A percentile compares a stretch with the other conserved stretches of the same genome.
phyloP scores from a whole-genome alignment of 2,888 invertebrate genomes.

The Cynaeus angustus region DNA sequence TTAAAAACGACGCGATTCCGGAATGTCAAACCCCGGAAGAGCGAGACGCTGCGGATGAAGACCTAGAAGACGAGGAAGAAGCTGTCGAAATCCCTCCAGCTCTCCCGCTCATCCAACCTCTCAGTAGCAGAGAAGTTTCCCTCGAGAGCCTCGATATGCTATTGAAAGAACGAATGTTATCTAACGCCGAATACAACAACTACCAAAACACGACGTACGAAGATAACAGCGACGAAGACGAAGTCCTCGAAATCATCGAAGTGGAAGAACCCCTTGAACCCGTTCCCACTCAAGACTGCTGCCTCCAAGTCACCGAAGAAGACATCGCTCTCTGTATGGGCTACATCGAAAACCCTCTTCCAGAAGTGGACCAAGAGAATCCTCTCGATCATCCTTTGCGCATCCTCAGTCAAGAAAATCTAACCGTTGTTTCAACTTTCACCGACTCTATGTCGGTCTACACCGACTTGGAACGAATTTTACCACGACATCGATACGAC shows the following conservation, averaged over 20 bases:
- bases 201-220: slow-evolving; percentile 73
- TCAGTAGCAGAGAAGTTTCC: slow-evolving; percentile 87
- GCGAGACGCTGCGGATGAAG: slow-evolving; percentile 70
- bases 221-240: slow-evolving; percentile 78
- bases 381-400: slow-evolving; percentile 88
- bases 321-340: slow-evolving; percentile 93
- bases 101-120: slow-evolving; percentile 83
- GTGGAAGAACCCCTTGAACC: slow-evolving; percentile 87
- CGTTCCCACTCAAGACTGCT: slow-evolving; percentile 90
- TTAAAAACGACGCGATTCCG: slow-evolving; percentile 62
- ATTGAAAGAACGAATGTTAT: slow-evolving; percentile 80
- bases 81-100: slow-evolving; percentile 88
- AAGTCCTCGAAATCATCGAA: slow-evolving; percentile 86
- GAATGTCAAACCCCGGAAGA: slow-evolving; percentile 67
- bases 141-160: slow-evolving; percentile 87
- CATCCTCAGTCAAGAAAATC: slow-evolving; percentile 92
- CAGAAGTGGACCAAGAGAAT: slow-evolving; percentile 82
- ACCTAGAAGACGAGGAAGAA: slow-evolving; percentile 86
- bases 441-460: slow-evolving; percentile 82
- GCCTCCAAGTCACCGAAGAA: slow-evolving; percentile 93
- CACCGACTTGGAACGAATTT: slow-evolving; percentile 80
- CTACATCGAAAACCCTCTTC: slow-evolving; percentile 79
- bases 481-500: slow-evolving; percentile 77
- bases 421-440: slow-evolving; percentile 93
- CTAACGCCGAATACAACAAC: slow-evolving; percentile 68